Base-by-base conservation (phyloP, 2,888 invertebrate species). In the Scaptomyza flava region DNA sequence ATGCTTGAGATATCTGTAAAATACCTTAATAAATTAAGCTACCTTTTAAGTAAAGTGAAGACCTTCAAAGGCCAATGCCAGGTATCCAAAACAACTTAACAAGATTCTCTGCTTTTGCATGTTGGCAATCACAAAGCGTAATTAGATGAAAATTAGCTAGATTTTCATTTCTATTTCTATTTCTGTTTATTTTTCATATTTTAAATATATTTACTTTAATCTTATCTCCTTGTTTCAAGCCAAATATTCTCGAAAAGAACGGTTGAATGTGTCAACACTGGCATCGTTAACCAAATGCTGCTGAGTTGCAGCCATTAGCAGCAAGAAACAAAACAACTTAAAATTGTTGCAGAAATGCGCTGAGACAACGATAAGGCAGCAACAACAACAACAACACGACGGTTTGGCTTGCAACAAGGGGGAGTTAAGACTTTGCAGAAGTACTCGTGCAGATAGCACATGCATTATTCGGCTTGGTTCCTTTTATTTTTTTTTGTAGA, bases 221-320 rank as follows among this genome's bases (percentile, higher is more conserved):
- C 6, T 8, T 5, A 30, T 30, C 4, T 7, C 7, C 23, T 23
- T 4, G 2, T 33, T 33, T 34, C 36, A 36, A 11, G 30, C 14
- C 11, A 31, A 31, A 36, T 11, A 6, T 14, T 17, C 6, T 27
- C 27, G 27, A 27, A 27, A 27, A 27, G 6, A 27, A 27, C 33
- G 7, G 11, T 17, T 8, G 17, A 11, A 17, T 38, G 23, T 5
- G 38, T 34, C 51, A 51, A 14, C 38, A 17, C 38, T 51, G 51
- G 6, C 7, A 11, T 23, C 5, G 36, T 11, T 34, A 7, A 23
- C 6, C 36, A 41, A 48, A 23, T 36, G 42, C 42, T 47, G 11
- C 31, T 12, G 14, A 46, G 57, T 58, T 61, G 52, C 64, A 70
- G 56, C 84, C 59, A 84, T 83, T 77, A 80, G 36, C 6, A 38